Evolutionary conservation across 1,140 invertebrate genomes (phyloP), one percentile per base, ranked within the genome.

Genomic region (Magallana ariakensis): DNA sequence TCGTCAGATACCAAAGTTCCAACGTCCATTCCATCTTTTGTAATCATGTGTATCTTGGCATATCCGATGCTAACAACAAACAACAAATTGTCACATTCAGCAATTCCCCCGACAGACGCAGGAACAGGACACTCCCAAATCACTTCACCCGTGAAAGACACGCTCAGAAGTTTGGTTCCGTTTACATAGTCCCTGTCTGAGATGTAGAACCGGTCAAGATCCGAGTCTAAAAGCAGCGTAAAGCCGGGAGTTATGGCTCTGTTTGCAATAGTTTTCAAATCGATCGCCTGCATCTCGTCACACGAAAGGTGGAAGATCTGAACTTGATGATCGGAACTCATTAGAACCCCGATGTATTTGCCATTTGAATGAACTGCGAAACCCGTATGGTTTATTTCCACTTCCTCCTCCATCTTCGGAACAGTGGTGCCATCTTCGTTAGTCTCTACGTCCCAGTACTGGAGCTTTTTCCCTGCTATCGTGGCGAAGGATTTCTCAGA

Each of bases 61-160:
- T 60, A 84, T n/a, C 82, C 82, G 11, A 84, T 84, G 33, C 82
- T 84, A 56, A 84, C 82, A 22, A 84, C 82, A 26, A 84, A 60
- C 19, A 84, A n/a, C 5, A 46, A n/a, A 22, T 84, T 57, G 26
- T 60, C 55, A 60, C 19, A 58, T 26, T 84, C 82, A n/a, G 55
- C 26, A 10, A 84, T 84, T 9, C 82, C 82, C 55, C 82, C 82
- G 53, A 84, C 82, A 0, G 82, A 84, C 11, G 82, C 82, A n/a
- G 82, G 82, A 0, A 84, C 57, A 5, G 55, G 55, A 22, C 82
- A 84, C 26, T 60, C 57, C 82, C 82, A 84, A 10, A 58, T 15
- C 55, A 84, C n/a, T 11, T 84, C 26, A 15, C 82, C 56, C 8
- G 54, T 46, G 4, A 84, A 84, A n/a, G 55, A 57, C 55, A 84